Evolutionary conservation across 2,888 invertebrate species (phyloP).

Genomic region (Aspidiotus destructor): DNA sequence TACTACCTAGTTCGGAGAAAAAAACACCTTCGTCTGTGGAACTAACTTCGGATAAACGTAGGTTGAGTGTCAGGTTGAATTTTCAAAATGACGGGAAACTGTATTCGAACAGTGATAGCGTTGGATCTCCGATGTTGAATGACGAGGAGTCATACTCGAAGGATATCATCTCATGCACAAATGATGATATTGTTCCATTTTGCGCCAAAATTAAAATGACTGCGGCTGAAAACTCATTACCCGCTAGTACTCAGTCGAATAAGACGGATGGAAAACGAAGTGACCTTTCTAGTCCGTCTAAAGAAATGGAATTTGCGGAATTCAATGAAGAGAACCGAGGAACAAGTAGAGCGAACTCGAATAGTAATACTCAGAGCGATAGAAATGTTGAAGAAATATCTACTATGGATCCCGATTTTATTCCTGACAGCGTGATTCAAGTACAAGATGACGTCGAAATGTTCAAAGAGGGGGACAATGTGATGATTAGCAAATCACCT

Average conservation of each 20-base stretch:
- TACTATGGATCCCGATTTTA: background rate
- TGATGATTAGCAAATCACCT: too few relatives aligned
- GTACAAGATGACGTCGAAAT: slow-evolving; percentile 1
- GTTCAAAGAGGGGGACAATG: too few relatives aligned
- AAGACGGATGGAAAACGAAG: background rate
- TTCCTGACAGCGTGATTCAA: background rate
- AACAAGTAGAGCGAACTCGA: background rate
- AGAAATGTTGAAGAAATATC: background rate
- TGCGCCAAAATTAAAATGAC: background rate
- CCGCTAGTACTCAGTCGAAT: background rate
- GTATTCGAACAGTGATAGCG: background rate
- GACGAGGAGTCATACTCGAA: background rate
- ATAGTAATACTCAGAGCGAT: background rate
- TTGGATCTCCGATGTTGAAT: too few relatives aligned
- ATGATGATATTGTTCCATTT: background rate
- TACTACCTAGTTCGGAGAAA: slow-evolving; percentile 8
- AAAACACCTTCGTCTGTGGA: background rate
- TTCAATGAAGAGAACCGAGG: background rate
- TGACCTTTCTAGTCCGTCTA: background rate
- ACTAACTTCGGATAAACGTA: background rate
- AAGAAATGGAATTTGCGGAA: background rate
- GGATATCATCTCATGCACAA: background rate
- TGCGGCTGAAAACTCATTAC: background rate
- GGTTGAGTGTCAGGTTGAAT: slow-evolving; percentile 15
- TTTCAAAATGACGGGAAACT: slow-evolving; percentile 3